A percentile compares a stretch with the other conserved stretches of the same genome.
Evolutionary conservation across 1,140 invertebrate genomes (phyloP).

Genomic region (Rhagoletis pomonella): DNA sequence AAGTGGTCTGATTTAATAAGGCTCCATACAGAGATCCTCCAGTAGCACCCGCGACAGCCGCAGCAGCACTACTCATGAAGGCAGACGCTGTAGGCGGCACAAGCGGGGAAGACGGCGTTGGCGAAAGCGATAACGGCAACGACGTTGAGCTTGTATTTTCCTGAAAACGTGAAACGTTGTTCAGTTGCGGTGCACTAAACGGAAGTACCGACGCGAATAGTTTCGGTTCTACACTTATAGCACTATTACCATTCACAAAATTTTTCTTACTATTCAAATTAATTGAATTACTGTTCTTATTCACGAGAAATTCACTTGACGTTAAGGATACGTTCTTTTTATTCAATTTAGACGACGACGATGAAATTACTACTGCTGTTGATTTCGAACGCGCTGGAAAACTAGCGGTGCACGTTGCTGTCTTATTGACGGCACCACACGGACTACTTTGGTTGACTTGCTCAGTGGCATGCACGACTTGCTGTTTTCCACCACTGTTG

Average conservation of each 20-base stretch:
- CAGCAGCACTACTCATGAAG: slow-evolving; percentile 81
- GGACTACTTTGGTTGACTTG: slow-evolving; percentile 67
- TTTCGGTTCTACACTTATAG: not conserved
- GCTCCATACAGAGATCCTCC: slow-evolving; percentile 85
- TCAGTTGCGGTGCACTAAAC: not conserved
- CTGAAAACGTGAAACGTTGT: not conserved
- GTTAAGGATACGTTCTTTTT: slow-evolving; percentile 50
- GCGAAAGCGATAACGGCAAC: slow-evolving; percentile 35
- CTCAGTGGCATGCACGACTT: slow-evolving; percentile 54
- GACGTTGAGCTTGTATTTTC: slow-evolving; percentile 18
- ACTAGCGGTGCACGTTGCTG: slow-evolving; percentile 65
- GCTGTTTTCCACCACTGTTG: slow-evolving; percentile 58
- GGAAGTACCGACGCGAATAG: not conserved
- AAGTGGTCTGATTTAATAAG: slow-evolving; percentile 79
- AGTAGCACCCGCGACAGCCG: slow-evolving; percentile 73
- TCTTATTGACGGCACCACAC: slow-evolving; percentile 72
- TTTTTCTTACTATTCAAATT: slow-evolving; percentile 23
- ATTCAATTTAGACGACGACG: slow-evolving; percentile 24
- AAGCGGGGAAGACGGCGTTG: slow-evolving; percentile 47
- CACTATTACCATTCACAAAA: slow-evolving; percentile 25
- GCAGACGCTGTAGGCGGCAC: slow-evolving; percentile 64
- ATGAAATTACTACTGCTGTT: slow-evolving; percentile 12
- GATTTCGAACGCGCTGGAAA: slow-evolving; percentile 58
- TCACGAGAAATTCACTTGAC: not conserved
- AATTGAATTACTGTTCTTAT: slow-evolving; percentile 34